These are phyloP conservation scores for Oryctolagus cuniculus DNA, from an alignment of 2,113 vertebrate genomes.

Conservation along the genomic window DNA sequence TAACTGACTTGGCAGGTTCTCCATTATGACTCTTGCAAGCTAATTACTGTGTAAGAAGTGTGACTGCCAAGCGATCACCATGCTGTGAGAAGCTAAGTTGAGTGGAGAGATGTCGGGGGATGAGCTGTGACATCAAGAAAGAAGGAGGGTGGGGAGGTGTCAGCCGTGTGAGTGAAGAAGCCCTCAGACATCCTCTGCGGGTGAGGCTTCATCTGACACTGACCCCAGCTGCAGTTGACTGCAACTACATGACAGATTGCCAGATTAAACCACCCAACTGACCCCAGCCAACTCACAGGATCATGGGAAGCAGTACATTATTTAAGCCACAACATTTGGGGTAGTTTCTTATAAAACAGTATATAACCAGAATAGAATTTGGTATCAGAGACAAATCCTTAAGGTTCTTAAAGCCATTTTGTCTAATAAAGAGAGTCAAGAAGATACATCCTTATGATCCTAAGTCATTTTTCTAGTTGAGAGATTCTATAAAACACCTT, in stretches of 20 bases:
- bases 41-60: not conserved
- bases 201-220: not conserved
- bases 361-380: slow-evolving; percentile 41
- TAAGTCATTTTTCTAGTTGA: slow-evolving; percentile 39
- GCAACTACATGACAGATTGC: not conserved
- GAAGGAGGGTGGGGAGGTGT: not conserved
- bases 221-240: not conserved
- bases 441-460: not conserved
- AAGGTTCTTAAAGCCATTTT: slow-evolving; percentile 46
- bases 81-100: not conserved
- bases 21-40: not conserved
- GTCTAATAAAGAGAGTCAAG: not conserved
- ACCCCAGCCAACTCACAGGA: not conserved
- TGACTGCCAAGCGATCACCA: not conserved
- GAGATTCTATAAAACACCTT: not conserved
- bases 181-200: not conserved
- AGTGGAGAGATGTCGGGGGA: not conserved
- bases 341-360: not conserved
- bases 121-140: not conserved
- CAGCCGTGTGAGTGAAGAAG: not conserved
- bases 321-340: not conserved
- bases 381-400: slow-evolving; percentile 17
- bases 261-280: not conserved
- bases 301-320: not conserved
- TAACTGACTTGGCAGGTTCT: not conserved